Evolutionary conservation across 2,797 vertebrate genomes (phyloP), one percentile per base, ranked within the genome.

Genomic region (Huso huso): DNA sequence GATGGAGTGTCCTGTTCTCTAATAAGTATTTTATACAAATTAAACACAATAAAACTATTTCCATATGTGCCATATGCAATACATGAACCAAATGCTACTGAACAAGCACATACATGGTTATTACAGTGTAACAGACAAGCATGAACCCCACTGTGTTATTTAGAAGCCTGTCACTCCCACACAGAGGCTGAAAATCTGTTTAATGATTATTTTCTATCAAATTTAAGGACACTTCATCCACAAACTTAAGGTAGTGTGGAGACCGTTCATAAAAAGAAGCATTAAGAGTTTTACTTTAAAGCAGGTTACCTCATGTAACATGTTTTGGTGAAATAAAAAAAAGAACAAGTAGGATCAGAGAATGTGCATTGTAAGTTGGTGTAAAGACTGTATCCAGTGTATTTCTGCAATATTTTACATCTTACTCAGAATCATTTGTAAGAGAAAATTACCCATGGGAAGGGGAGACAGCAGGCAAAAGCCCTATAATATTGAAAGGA

Each of bases 401-500:
- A 53, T 66, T 62, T 66, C 23, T 51, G 18, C 48, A 12, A 49
- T 49, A 62, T 68, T 62, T 51, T 58, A 48, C 37, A 10, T 8
- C 50, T 13, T 57, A 60, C 55, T 58, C 60, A 50, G 37, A 49
- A 61, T 64, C 9, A 10, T 18, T 59, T 51, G 61, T 51, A 37
- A 51, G 51, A 58, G 58, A 67, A 13, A n/a, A n/a, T 68, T 52
- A 18, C 58, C 48, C 50, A 7, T 8, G 23, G 6, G 49, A 51
- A 64, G n/a, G 10, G 49, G 10, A 61, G 58, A 37, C 51, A n/a
- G 49, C 59, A 69, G 11, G 53, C 23, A 15, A 23, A 57, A 69
- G 65, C 57, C 58, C 61, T 51, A 65, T 62, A 48, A 65, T 65
- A 61, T 65, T 69, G 66, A 61, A 52, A 62, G 49, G 13, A 67